Evolutionary conservation across 64 coral and sea anemone species (phyloP).

Genomic region (Montipora cactus): DNA sequence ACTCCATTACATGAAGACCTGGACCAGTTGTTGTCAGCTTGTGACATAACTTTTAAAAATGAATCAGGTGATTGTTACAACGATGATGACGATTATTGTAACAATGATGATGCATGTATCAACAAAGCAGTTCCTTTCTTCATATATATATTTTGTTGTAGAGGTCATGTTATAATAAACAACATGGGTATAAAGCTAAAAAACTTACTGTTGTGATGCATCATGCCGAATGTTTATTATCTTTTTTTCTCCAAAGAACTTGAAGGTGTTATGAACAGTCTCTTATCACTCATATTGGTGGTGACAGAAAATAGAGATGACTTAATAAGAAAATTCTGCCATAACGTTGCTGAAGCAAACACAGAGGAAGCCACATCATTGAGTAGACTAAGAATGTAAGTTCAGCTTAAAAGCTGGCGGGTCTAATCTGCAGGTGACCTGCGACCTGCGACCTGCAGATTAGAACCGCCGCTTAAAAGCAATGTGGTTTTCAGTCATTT

Average conservation of each 20-base stretch:
- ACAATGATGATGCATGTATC: not conserved
- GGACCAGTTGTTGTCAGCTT: conserved; percentile 72
- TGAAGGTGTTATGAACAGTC: conserved; percentile 97
- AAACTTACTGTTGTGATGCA: too few relatives aligned
- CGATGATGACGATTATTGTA: not conserved
- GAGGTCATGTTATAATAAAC: too few relatives aligned
- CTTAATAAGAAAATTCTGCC: conserved; percentile 85
- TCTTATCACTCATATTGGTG: conserved; percentile 85
- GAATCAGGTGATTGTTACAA: conserved; percentile 55
- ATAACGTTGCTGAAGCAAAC: conserved; percentile 62
- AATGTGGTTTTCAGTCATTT: not conserved
- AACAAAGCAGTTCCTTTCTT: too few relatives aligned
- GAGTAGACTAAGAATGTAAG: conserved; percentile 89
- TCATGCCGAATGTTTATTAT: not conserved
- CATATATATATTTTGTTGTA: too few relatives aligned
- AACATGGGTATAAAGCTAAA: too few relatives aligned
- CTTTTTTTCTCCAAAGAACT: conserved; percentile 72
- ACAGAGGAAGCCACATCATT: conserved; percentile 65
- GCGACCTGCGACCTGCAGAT: too few relatives aligned
- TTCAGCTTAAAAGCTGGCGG: not conserved
- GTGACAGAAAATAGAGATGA: conserved; percentile 91
- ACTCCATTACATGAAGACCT: conserved; percentile 82
- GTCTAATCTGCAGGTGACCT: too few relatives aligned
- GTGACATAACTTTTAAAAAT: conserved; percentile 82
- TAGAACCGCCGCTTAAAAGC: too few relatives aligned